Percentiles rank a stretch among this genome's conserved stretches.
phyloP scores from a whole-genome alignment of 2,113 vertebrate species.

The Corvus cornix region DNA sequence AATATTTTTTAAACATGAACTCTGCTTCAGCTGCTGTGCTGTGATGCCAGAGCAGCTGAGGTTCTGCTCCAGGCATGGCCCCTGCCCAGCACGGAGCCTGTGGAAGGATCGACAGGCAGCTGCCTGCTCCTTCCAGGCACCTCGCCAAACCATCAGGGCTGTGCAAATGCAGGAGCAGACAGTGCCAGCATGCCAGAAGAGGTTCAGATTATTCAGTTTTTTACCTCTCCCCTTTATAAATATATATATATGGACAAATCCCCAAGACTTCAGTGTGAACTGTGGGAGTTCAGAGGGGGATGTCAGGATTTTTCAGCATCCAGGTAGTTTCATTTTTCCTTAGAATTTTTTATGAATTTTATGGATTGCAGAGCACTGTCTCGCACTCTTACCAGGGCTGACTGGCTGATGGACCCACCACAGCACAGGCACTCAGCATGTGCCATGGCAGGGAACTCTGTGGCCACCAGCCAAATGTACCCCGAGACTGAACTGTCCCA shows the following conservation, averaged over 20 bases:
- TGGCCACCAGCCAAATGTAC: fast-evolving
- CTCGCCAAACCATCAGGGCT: background rate
- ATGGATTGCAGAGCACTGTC: background rate
- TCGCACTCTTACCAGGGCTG: background rate
- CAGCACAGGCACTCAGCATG: fast-evolving
- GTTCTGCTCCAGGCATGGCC: background rate
- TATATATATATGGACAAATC: background rate
- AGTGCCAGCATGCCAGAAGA: background rate
- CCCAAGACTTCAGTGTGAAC: background rate
- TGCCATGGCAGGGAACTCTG: background rate
- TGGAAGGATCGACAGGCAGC: background rate
- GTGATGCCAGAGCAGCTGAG: background rate
- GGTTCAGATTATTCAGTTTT: fast-evolving
- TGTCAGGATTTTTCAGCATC: background rate
- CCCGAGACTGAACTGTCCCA: background rate
- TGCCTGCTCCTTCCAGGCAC: background rate
- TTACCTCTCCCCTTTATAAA: background rate
- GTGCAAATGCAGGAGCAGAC: background rate
- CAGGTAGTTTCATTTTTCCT: background rate
- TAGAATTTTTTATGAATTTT: too few species aligned
- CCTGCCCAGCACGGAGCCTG: background rate
- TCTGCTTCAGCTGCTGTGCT: background rate
- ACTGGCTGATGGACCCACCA: background rate
- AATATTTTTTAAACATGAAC: background rate
- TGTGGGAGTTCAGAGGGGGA: background rate